These are phyloP conservation scores for Leucopternis melanops DNA, from an alignment of 2,113 vertebrate genomes.

Conservation along the genomic window DNA sequence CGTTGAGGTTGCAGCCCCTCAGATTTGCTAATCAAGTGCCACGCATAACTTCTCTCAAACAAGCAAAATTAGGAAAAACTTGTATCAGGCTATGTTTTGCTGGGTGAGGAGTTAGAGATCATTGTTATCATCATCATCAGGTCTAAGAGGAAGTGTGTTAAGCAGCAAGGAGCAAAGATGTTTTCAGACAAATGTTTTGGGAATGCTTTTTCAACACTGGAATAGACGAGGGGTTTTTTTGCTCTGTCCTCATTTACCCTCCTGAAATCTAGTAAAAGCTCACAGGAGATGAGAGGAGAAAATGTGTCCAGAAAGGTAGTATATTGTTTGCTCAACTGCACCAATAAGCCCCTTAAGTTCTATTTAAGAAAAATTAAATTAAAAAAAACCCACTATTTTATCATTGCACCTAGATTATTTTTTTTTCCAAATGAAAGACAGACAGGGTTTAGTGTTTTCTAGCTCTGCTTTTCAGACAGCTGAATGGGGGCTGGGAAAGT, in stretches of 20 bases:
- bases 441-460: slow-evolving; percentile 42
- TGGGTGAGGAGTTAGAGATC: background rate
- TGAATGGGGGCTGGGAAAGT: slow-evolving; percentile 72
- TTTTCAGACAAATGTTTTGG: background rate
- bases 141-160: background rate
- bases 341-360: background rate
- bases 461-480: slow-evolving; percentile 60
- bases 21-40: background rate
- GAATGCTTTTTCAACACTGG: background rate
- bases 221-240: background rate
- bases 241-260: background rate
- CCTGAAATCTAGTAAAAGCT: background rate
- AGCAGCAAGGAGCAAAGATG: background rate
- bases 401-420: background rate
- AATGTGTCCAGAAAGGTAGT: background rate
- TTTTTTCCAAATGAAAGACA: background rate
- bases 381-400: fast-evolving
- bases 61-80: background rate
- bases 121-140: background rate
- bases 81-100: background rate
- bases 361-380: background rate
- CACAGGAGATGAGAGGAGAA: background rate
- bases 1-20: background rate
- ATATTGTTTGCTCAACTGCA: background rate
- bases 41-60: background rate